Conservation (phyloP, 2,888 invertebrate genomes). For the Pachycephus smyrnensis region DNA sequence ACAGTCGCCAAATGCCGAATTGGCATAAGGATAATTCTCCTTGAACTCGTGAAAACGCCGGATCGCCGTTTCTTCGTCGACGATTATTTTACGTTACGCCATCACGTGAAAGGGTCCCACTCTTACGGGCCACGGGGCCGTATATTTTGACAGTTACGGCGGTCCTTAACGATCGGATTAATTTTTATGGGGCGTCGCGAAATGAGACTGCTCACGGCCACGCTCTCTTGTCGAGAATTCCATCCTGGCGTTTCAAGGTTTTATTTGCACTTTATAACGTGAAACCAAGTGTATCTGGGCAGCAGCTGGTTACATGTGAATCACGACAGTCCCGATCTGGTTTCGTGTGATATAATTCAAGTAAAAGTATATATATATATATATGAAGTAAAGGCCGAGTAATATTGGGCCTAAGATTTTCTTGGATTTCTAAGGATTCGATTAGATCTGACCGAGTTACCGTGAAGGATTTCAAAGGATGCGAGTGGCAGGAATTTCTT, state of each 20-base stretch:
- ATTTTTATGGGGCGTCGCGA: conserved; percentile 56
- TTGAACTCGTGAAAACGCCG: not conserved
- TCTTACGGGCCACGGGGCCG: conserved; percentile 36
- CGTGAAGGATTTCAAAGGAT: not conserved
- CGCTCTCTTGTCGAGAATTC: conserved; percentile 1
- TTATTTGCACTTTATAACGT: conserved; percentile 41
- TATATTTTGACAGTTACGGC: conserved; percentile 57
- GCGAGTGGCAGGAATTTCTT: not conserved
- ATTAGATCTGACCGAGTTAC: not conserved
- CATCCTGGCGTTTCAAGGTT: conserved; percentile 31
- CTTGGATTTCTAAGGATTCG: not conserved
- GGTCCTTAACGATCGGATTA: conserved; percentile 58
- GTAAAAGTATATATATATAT: too few species aligned
- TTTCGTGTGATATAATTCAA: not conserved
- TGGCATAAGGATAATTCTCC: not conserved
- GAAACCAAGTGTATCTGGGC: conserved; percentile 16
- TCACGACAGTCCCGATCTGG: not conserved
- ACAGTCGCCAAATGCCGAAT: not conserved
- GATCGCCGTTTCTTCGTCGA: not conserved
- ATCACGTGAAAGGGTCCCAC: conserved; percentile 2
- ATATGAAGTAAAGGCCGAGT: too few species aligned
- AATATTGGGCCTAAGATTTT: not conserved
- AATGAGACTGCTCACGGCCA: conserved; percentile 43
- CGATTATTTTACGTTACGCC: conserved; percentile 3
- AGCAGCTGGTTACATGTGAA: not conserved